Evolutionary conservation across 2,888 invertebrate genomes (phyloP), one percentile per base, ranked within the genome.

Genomic region (Lasioglossum morio): DNA sequence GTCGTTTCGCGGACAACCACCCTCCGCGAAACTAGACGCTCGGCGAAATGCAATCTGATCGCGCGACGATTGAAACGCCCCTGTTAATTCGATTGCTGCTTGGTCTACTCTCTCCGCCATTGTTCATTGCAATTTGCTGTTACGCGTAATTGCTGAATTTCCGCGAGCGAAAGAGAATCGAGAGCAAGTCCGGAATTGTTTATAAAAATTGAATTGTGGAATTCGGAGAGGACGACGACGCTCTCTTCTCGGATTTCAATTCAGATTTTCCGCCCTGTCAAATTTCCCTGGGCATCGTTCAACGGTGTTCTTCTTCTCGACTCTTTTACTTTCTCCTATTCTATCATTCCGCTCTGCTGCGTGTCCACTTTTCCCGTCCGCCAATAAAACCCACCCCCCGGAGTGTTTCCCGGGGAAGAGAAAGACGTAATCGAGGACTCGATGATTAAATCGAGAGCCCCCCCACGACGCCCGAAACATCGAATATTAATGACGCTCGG

Each of bases 211-310:
- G 0, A 7, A 40, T 40, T 40, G 40, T 10, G 12, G 40, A 19
- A 1, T 48, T 48, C 48, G 48, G 48, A 48, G 16, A 19, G 19
- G n/a, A n/a, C n/a, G 19, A 48, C 19, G 48, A 19, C 19, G 19
- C 30, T 4, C 30, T 34, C 19, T 34, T 19, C 8, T 34, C 19
- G 19, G 16, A 75, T n/a, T n/a, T n/a, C n/a, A n/a, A n/a, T 66
- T 79, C 70, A 72, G 73, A 75, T 86, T 86, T 84, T 80, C 85
- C 74, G 74, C 72, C 74, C 84, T 78, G 85, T 86, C 84, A 84
- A 14, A 70, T 60, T 40, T 69, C 66, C 43, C 43, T 19, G 27
- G 10, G 34, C 16, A 27, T 63, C 72, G 43, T 77, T 70, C 30
- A 34, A 53, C 43, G 4, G 30, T 23, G 74, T 66, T 37, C 34